Evolutionary conservation across 2,888 invertebrate genomes (phyloP).

Genomic region (Epinotia brunnichana): DNA sequence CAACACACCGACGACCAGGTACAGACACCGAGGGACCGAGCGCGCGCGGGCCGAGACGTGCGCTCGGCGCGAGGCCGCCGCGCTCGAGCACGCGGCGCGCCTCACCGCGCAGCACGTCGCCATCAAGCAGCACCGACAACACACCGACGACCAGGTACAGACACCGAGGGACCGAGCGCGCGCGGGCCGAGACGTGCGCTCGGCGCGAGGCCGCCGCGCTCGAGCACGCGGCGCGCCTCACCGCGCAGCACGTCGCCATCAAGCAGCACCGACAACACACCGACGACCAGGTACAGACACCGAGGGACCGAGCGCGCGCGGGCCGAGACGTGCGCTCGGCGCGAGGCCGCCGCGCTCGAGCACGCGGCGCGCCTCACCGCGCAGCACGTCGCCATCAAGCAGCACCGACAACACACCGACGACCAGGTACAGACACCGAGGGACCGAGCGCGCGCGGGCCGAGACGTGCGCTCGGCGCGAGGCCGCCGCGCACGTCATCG

Average conservation of each 20-base stretch:
- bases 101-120: slow-evolving; percentile 67
- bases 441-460: no score
- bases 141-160: slow-evolving; percentile 42
- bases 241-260: slow-evolving; percentile 69
- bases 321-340: no score
- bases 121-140: slow-evolving; percentile 27
- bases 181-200: no score
- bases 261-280: slow-evolving; percentile 60
- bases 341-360: slow-evolving; percentile 66
- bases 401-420: slow-evolving; percentile 50
- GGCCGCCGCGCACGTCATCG: no score
- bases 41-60: no score
- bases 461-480: slow-evolving; percentile 66
- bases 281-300: slow-evolving; percentile 72
- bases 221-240: slow-evolving; percentile 80
- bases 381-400: slow-evolving; percentile 58
- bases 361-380: slow-evolving; percentile 63
- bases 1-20: neutral
- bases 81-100: slow-evolving; percentile 85
- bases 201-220: slow-evolving; percentile 85
- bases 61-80: no score
- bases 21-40: no score
- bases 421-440: slow-evolving; percentile 36
- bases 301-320: no score
- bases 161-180: no score